Evolutionary conservation across 2,888 invertebrate species (phyloP), one percentile per base, ranked within the genome.

Genomic region (Tigriopus californicus): DNA sequence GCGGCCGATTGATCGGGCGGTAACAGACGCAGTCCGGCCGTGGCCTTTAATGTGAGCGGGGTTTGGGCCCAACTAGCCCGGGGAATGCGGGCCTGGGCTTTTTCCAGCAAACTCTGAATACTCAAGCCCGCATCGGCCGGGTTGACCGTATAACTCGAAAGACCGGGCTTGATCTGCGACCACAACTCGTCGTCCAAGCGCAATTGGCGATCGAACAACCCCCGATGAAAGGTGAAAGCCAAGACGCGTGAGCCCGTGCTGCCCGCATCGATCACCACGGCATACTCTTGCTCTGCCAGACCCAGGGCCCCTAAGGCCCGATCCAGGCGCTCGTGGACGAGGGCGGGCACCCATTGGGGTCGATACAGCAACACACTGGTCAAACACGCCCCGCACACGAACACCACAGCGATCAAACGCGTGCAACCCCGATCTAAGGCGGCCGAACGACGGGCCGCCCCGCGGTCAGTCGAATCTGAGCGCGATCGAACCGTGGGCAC

Each of bases 241-340:
- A 86, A 72, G 22, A 87, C 64, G 65, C 94, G 78, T 62, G 87
- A 83, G 1, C 92, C 94, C 0, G 92, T 92, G 61, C 90, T 91
- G 1, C 94, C 92, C 4, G 91, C 92, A 73, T 94, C 94, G 64
- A 94, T 83, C 65, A 94, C 82, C 24, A 90, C 84, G 0, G 87
- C 89, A 73, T 90, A 82, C 51, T 80, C 78, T 44, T 77, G 76
- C 65, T 79, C 78, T 66, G 79, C 77, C 67, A 85, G 79, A 51
- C 84, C 85, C 60, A 87, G 41, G 4, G 22, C 33, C 20, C 41
- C 33, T 3, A 58, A 54, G 13, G 62, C 33, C 20, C 48, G 41
- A 53, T 62, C 62, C 5, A 62, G 24, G 25, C 13, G 15, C 6
- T 20, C 20, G 33, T 52, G 52, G 4, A 52, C 52, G 1, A 6